Evolutionary conservation across 2,797 vertebrate genomes (phyloP), one percentile per base, ranked within the genome.

Genomic region (Rallus crepitans): DNA sequence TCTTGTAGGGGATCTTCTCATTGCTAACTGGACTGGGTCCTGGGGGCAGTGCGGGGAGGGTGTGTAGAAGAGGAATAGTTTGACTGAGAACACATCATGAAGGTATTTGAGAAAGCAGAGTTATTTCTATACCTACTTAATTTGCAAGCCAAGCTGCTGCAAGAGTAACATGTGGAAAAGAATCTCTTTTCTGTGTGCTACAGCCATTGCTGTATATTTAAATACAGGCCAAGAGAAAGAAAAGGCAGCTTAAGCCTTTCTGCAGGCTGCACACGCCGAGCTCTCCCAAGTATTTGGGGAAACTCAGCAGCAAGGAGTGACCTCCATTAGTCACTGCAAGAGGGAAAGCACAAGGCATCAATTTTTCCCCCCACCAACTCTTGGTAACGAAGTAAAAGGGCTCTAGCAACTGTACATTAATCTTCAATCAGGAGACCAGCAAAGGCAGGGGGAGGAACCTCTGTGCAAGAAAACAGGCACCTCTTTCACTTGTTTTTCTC

Each of bases 391-490:
- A 84, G 57, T 76, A 93, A 93, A 39, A 95, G 33, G 31, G 39
- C 61, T 92, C 65, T 28, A 89, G 70, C 39, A 95, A 70, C 42
- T 42, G 70, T 31, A 70, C 3, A 33, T 48, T 85, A 79, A 35
- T 88, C 85, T 87, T 91, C 80, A 94, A 94, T 75, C 73, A 89
- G 60, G 57, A 95, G 94, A 76, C 20, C 50, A 86, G 55, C 63
- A 92, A 86, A 86, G 81, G 73, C 90, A 83, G 35, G 35, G 53
- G 63, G 82, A 94, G 35, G 69, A 83, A 75, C 63, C 31, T 68
- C 72, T 87, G 48, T 64, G 40, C 52, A 95, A 91, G 77, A 42
- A 91, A 89, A 52, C 24, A 86, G 57, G 55, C 20, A 72, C 20
- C 28, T 82, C 37, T 76, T 87, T 75, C 70, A 64, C 35, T 72